A percentile compares a stretch with the other conserved stretches of the same genome.
Conservation (phyloP, 1,140 invertebrate genomes). For the Penaeus indicus region DNA sequence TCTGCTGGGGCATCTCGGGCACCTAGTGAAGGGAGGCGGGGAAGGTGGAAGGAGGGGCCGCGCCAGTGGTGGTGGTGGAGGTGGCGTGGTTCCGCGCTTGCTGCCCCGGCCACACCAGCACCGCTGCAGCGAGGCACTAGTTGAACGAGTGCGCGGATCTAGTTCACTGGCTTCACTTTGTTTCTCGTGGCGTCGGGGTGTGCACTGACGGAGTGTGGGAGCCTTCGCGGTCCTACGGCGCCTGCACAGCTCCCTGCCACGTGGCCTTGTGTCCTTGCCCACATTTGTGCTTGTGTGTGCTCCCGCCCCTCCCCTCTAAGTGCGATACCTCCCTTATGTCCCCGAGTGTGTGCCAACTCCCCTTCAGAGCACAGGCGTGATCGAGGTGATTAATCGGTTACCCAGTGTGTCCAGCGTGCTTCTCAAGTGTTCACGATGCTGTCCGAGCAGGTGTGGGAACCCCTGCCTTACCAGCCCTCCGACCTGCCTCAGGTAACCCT, state of each 20-base stretch:
- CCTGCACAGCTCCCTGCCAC: conserved; percentile 7
- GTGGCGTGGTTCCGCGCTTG: conserved; percentile 24
- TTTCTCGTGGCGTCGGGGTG: conserved; percentile 39
- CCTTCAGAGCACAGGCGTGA: not conserved
- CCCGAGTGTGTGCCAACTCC: conserved; percentile 24
- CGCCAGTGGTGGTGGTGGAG: conserved; percentile 42
- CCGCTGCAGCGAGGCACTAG: conserved; percentile 56
- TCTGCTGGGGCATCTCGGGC: conserved; percentile 17
- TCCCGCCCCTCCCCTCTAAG: not conserved
- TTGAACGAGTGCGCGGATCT: conserved; percentile 63
- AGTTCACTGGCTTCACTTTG: conserved; percentile 61
- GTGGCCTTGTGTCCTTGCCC: not conserved
- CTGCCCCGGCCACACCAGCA: conserved; percentile 38
- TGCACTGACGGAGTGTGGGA: conserved; percentile 3
- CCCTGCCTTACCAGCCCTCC: conserved; percentile 58
- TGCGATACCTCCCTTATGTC: conserved; percentile 10
- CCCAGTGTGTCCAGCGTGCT: conserved; percentile 1
- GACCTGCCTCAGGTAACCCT: conserved; percentile 58
- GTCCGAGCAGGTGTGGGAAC: conserved; percentile 60
- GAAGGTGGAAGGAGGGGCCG: conserved; percentile 42
- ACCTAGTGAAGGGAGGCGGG: conserved; percentile 21
- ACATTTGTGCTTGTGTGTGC: not conserved
- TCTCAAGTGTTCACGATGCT: conserved; percentile 43
- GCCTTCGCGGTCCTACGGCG: too few species aligned
- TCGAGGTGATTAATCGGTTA: too few species aligned